Evolutionary conservation across 2,113 vertebrate genomes (phyloP).

Genomic region (Eublepharis macularius): DNA sequence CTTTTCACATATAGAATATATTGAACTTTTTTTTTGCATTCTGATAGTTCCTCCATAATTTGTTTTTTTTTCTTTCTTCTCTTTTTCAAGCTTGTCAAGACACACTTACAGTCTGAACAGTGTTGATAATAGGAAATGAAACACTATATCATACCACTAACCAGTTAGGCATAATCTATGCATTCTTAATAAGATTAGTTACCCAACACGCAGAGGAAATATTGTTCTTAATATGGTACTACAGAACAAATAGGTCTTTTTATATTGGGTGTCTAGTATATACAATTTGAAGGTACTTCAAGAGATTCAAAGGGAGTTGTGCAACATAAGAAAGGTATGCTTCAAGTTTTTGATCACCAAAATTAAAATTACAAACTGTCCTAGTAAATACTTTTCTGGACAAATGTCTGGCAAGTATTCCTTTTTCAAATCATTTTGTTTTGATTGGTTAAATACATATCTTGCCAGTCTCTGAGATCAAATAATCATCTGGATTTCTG

Average conservation of each 20-base stretch:
- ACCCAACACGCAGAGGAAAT: constrained; percentile 11
- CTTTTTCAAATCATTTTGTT: neutral
- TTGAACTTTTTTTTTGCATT: neutral
- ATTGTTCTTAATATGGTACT: neutral
- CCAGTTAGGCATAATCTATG: constrained; percentile 7
- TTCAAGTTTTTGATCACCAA: neutral
- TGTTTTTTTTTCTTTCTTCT: neutral
- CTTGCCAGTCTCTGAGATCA: neutral
- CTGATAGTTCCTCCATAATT: neutral
- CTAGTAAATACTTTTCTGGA: neutral
- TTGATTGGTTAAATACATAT: neutral
- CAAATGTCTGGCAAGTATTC: neutral
- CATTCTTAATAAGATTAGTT: constrained; percentile 13
- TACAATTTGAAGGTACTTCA: neutral
- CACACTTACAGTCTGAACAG: neutral
- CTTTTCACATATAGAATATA: neutral
- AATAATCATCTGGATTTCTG: neutral
- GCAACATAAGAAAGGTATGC: neutral
- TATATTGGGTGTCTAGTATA: neutral
- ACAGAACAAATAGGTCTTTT: neutral
- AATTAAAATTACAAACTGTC: neutral
- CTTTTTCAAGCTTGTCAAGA: neutral
- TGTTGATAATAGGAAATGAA: constrained; percentile 26
- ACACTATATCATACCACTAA: constrained; percentile 1
- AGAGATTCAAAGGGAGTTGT: neutral